Evolutionary conservation across 2,113 vertebrate species (phyloP).

Genomic region (Oryzias celebensis): DNA sequence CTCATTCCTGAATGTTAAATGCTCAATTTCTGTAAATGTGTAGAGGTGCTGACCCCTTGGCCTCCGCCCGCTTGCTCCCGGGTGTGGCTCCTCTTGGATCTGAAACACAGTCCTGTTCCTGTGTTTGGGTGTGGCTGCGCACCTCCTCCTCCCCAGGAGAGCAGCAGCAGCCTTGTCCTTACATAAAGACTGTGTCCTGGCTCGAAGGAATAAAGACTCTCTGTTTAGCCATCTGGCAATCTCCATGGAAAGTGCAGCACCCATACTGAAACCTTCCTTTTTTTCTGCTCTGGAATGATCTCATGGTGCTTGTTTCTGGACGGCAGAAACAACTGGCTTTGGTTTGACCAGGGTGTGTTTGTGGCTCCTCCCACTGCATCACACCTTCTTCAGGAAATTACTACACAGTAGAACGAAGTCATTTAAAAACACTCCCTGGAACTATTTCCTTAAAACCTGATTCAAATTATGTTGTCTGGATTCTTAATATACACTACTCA

Average conservation of each 20-base stretch:
- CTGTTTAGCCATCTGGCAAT: slow-evolving; percentile 72
- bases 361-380: slow-evolving; percentile 58
- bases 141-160: slow-evolving; percentile 25
- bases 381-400: slow-evolving; percentile 64
- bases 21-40: slow-evolving; percentile 10
- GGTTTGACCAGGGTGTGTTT: slow-evolving; percentile 57
- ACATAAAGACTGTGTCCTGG: slow-evolving; percentile 60
- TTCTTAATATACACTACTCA: no score
- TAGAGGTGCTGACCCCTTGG: slow-evolving; percentile 13
- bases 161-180: slow-evolving; percentile 53
- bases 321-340: slow-evolving; percentile 55
- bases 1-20: slow-evolving; percentile 8
- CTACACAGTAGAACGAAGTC: slow-evolving; percentile 64
- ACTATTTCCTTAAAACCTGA: no score
- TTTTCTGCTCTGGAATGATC: slow-evolving; percentile 63
- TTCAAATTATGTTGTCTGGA: no score
- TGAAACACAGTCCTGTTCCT: slow-evolving; percentile 51
- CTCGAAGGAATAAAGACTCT: slow-evolving; percentile 67
- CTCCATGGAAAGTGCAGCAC: slow-evolving; percentile 70
- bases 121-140: slow-evolving; percentile 61
- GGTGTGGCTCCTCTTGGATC: slow-evolving; percentile 44
- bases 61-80: slow-evolving; percentile 17
- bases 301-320: slow-evolving; percentile 62
- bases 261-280: slow-evolving; percentile 63
- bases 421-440: slow-evolving; percentile 32